Evolutionary conservation across 2,888 invertebrate genomes (phyloP).

Genomic region (Ethmia dodecea): DNA sequence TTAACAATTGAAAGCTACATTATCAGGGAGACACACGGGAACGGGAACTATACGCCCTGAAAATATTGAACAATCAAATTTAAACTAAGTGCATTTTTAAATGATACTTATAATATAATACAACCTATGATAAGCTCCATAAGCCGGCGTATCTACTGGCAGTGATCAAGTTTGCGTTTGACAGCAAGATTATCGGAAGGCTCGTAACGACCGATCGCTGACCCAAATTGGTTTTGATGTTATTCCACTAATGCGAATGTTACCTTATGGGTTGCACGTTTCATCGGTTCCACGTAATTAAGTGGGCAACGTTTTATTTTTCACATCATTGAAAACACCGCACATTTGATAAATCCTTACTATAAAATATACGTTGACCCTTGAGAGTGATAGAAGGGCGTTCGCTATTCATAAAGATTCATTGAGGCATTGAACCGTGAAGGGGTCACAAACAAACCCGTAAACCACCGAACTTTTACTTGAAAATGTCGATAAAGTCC

Average conservation of each 20-base stretch:
- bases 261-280: conserved; percentile 1
- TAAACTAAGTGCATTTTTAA: too few species aligned
- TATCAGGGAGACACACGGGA: too few species aligned
- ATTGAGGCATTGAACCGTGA: conserved; percentile 2
- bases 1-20: too few species aligned
- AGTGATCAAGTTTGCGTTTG: conserved; percentile 49
- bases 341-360: too few species aligned
- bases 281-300: not conserved
- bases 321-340: too few species aligned
- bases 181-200: conserved; percentile 59
- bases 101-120: too few species aligned
- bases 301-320: not conserved
- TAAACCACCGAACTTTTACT: conserved; percentile 3
- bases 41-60: too few species aligned
- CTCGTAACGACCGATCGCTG: conserved; percentile 43
- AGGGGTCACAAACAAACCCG: conserved; percentile 10
- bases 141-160: conserved; percentile 30
- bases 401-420: too few species aligned
- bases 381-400: too few species aligned
- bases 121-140: conserved; percentile 20
- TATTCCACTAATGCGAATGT: conserved; percentile 13
- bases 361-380: too few species aligned
- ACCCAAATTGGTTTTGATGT: conserved; percentile 17
- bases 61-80: too few species aligned
- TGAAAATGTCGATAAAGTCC: too few species aligned